These are phyloP conservation scores for Hedychridium roseum DNA, from an alignment of 2,888 invertebrate genomes.

Conservation along the genomic window DNA sequence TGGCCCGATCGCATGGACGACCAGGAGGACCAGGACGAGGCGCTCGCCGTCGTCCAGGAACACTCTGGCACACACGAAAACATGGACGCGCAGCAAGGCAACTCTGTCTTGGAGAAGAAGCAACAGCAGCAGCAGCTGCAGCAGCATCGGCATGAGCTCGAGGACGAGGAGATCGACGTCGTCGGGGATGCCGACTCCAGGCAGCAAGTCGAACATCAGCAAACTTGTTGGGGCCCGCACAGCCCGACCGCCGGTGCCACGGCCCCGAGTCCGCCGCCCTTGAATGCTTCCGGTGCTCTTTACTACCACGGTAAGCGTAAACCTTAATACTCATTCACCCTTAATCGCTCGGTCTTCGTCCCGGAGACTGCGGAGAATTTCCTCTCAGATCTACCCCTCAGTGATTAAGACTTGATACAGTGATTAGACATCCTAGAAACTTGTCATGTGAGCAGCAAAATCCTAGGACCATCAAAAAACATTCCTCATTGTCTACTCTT, in stretches of 20 bases:
- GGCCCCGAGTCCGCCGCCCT: conserved; percentile 63
- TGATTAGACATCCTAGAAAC: too few species aligned
- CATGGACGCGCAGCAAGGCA: too few species aligned
- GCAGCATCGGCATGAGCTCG: conserved; percentile 48
- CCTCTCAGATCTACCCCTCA: too few species aligned
- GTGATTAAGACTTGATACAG: too few species aligned
- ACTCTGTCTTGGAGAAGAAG: too few species aligned
- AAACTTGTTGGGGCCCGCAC: conserved; percentile 76
- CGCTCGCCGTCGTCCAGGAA: conserved; percentile 33
- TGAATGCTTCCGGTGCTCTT: conserved; percentile 60
- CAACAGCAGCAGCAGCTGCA: conserved; percentile 29
- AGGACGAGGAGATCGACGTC: conserved; percentile 84
- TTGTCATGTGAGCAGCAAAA: too few species aligned
- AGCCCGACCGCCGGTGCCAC: conserved; percentile 81
- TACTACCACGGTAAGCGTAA: conserved; percentile 58
- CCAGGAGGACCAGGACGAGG: conserved; percentile 52
- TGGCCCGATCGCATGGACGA: conserved; percentile 73
- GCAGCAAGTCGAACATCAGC: conserved; percentile 55
- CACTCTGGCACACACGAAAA: too few species aligned
- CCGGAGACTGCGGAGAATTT: too few species aligned
- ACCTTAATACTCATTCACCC: too few species aligned
- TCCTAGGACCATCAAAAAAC: too few species aligned
- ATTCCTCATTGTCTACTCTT: too few species aligned
- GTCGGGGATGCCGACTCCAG: conserved; percentile 74
- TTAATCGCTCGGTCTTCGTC: background rate